Evolutionary conservation across 2,888 invertebrate genomes (phyloP), one percentile per base, ranked within the genome.

Genomic region (Protophormia terraenovae): DNA sequence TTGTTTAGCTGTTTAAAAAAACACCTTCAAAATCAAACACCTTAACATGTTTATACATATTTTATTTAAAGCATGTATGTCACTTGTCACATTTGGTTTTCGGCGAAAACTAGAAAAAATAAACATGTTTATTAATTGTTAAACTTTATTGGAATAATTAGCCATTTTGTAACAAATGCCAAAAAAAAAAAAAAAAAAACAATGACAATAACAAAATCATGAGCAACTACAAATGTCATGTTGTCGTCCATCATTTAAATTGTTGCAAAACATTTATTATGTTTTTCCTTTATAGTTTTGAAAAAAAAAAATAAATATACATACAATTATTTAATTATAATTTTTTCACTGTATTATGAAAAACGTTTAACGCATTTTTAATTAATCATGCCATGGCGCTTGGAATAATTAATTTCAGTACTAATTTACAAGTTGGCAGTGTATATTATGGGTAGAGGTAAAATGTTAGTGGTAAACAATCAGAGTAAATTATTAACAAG

Each of bases 321-420:
- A 50, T 50, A 50, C 8, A 47, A 1, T 2, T 8, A 47, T 47
- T 16, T 5, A 6, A 16, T n/a, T 3, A 3, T 10, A 12, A 1
- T 27, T 27, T 35, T 75, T 62, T 76, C 22, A 29, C 41, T 45
- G 47, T 0, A 66, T 66, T 67, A 55, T 67, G 45, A 29, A 47
- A 71, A 83, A 85, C 82, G 85, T 53, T 50, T 78, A 75, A 85
- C 41, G 85, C 78, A 85, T 85, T 82, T 82, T 79, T 79, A 85
- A 82, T 85, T 85, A 85, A 85, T 75, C 69, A 82, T 75, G 75
- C 71, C 73, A 79, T 85, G 85, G 85, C 85, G 85, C 71, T 77
- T 55, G 64, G 76, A 83, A 83, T 83, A 83, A 77, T 77, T 77
- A 71, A 77, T 83, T 72, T 77, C 10, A 58, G 12, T 45, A 32